Evolutionary conservation across 2,797 vertebrate genomes (phyloP).

Genomic region (Sternotherus odoratus): DNA sequence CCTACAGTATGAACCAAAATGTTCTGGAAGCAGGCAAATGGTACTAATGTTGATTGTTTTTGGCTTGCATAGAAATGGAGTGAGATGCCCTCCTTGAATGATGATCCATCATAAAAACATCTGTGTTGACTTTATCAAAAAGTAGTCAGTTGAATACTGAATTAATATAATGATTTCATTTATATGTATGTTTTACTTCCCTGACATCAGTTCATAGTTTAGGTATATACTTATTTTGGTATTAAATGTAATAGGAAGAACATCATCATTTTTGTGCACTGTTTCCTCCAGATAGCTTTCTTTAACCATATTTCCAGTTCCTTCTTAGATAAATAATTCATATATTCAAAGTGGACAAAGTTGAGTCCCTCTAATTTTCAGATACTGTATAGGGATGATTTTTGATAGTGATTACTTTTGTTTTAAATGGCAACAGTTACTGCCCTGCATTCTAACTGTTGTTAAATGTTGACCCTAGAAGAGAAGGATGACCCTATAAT

Average conservation of each 20-base stretch:
- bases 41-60: neutral
- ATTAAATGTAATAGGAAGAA: neutral
- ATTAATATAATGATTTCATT: neutral
- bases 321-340: slow-evolving; percentile 53
- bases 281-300: neutral
- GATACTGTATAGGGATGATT: neutral
- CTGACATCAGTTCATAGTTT: neutral
- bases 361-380: neutral
- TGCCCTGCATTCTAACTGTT: neutral
- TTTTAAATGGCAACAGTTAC: neutral
- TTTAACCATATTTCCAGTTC: slow-evolving; percentile 48
- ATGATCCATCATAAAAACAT: neutral
- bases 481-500: neutral
- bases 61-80: neutral
- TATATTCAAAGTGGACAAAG: neutral
- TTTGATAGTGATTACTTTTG: neutral
- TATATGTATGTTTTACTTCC: neutral
- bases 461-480: neutral
- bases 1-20: rapidly evolving
- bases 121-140: neutral
- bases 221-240: neutral
- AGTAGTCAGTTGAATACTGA: neutral
- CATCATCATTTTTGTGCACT: neutral
- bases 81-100: neutral
- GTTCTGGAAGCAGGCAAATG: neutral